Evolutionary conservation across 2,888 invertebrate species (phyloP).

Genomic region (Lasius fuliginosus): DNA sequence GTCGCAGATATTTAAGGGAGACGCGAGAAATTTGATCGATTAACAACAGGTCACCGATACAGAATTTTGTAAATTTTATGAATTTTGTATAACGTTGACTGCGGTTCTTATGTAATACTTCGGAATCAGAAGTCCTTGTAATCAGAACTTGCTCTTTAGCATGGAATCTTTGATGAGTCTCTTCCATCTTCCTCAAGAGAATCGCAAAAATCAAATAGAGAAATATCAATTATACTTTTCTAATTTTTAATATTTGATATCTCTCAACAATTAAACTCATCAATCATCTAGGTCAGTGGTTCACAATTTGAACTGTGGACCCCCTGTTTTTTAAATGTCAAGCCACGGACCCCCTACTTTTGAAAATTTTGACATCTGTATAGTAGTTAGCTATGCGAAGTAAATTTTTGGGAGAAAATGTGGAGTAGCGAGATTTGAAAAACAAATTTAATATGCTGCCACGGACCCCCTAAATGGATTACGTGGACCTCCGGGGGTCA

Average conservation of each 20-base stretch:
- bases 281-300: too few species aligned
- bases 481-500: too few species aligned
- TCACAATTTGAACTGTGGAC: too few species aligned
- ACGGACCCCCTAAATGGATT: too few species aligned
- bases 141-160: neutral
- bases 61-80: neutral
- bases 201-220: neutral
- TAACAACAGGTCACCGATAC: neutral
- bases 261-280: too few species aligned
- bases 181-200: neutral
- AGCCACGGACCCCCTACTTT: too few species aligned
- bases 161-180: neutral
- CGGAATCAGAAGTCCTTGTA: neutral
- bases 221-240: neutral
- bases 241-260: neutral
- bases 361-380: too few species aligned
- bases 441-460: too few species aligned
- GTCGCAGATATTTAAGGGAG: conserved; percentile 15
- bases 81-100: neutral
- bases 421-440: too few species aligned
- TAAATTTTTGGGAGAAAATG: too few species aligned
- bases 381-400: too few species aligned
- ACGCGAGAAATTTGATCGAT: conserved; percentile 25
- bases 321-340: too few species aligned
- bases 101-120: neutral